A percentile compares a stretch with the other conserved stretches of the same genome.
Conservation (phyloP, 2,797 vertebrate species). For the Ciconia nigra region DNA sequence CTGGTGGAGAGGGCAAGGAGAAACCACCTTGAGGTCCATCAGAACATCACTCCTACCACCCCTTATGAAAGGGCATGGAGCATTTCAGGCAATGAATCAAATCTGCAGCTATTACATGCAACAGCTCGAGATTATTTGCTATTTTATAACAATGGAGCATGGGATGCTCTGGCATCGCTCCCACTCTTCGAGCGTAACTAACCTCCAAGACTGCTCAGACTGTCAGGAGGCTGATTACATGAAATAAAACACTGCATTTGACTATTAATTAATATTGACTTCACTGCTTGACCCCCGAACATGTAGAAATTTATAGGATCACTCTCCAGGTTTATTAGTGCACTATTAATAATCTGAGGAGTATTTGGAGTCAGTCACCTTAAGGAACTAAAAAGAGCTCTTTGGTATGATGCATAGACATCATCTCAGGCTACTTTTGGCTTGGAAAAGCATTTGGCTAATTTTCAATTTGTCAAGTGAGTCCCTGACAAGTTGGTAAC, state of each 20-base stretch:
- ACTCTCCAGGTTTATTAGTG: slow-evolving; percentile 55
- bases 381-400: slow-evolving; percentile 24
- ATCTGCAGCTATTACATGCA: neutral
- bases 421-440: slow-evolving; percentile 47
- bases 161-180: slow-evolving; percentile 15
- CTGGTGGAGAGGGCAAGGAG: neutral
- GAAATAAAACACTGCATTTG: slow-evolving; percentile 61
- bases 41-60: rapidly evolving
- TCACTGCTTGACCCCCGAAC: slow-evolving; percentile 17
- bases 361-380: slow-evolving; percentile 52
- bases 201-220: slow-evolving; percentile 37
- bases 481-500: slow-evolving; percentile 28
- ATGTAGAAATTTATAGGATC: slow-evolving; percentile 50
- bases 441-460: slow-evolving; percentile 46
- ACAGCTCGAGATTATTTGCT: neutral
- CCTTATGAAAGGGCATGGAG: neutral
- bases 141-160: neutral
- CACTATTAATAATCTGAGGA: slow-evolving; percentile 51
- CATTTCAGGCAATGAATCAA: neutral
- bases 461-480: slow-evolving; percentile 53
- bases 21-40: neutral
- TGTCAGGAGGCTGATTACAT: slow-evolving; percentile 58
- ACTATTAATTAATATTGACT: slow-evolving; percentile 70
- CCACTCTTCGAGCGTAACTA: neutral
- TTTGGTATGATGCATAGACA: slow-evolving; percentile 18